Percentiles rank a stretch among this genome's conserved stretches.
These are phyloP conservation scores for Carlito syrichta DNA, from an alignment of 2,113 vertebrate species.

Conservation along the genomic window DNA sequence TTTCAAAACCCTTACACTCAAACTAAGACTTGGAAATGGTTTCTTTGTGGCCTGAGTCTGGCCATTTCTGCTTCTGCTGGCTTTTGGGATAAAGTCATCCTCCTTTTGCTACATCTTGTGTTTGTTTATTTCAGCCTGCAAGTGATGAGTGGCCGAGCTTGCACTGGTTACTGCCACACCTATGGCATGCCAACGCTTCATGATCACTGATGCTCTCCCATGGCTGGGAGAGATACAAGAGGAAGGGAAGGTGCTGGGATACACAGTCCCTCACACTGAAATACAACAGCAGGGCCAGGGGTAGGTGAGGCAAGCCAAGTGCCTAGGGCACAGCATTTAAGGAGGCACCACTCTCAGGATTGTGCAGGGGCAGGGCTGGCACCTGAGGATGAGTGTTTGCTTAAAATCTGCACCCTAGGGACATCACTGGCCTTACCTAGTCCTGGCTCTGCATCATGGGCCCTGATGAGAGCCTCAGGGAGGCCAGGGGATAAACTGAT, in stretches of 20 bases:
- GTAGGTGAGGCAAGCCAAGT: neutral
- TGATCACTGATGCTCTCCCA: neutral
- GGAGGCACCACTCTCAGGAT: no score
- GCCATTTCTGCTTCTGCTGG: no score
- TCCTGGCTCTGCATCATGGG: neutral
- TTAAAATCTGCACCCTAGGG: neutral
- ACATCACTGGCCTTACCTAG: neutral
- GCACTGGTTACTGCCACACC: no score
- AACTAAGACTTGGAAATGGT: no score
- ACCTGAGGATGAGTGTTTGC: neutral
- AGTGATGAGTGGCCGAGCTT: no score
- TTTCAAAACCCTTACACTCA: no score
- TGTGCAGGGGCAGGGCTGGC: neutral
- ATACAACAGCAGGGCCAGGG: neutral
- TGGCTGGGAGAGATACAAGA: neutral
- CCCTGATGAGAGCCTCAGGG: neutral
- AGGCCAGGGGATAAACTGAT: neutral
- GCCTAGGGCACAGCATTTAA: neutral
- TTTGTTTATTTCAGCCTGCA: no score
- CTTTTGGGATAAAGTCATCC: no score
- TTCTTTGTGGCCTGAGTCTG: no score
- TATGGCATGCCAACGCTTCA: neutral
- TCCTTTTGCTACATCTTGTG: no score
- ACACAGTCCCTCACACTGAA: neutral
- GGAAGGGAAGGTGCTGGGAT: neutral